Base-by-base conservation (phyloP, 2,888 invertebrate species). In the Desoria tigrina region DNA sequence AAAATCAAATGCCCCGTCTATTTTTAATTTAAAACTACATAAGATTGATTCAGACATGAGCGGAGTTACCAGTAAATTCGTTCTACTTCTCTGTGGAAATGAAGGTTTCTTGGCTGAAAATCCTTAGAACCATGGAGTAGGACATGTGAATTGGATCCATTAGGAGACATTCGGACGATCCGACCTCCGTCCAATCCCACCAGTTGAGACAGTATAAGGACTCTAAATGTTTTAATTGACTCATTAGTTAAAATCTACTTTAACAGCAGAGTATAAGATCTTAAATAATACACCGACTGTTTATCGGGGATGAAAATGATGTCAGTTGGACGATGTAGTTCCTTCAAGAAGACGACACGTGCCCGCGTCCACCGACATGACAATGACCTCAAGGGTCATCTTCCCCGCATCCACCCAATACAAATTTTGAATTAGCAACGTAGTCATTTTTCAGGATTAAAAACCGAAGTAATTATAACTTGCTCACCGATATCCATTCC, bases 371-470 rank as follows among this genome's bases (percentile, higher is more conserved):
- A 88, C 54, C 81, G 81, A 53, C 90, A 76, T 0, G 86, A 89
- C 14, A n/a, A 87, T 78, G 2, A 86, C 85, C 78, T 90, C 90
- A 0, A 92, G 81, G 0, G 84, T 84, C 60, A 83, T 83, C 14
- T 84, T 83, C 0, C 84, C 84, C 0, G 83, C 81, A 78, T 92
- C 90, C 64, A 87, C 81, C 81, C 89, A 86, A 79, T 91, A 93
- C 0, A 93, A 79, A 72, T 87, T 87, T 67, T 90, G 87, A n/a
- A n/a, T n/a, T n/a, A n/a, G n/a, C n/a, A n/a, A n/a, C n/a, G n/a
- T n/a, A n/a, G n/a, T n/a, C n/a, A n/a, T n/a, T n/a, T n/a, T n/a
- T n/a, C n/a, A n/a, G n/a, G n/a, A n/a, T n/a, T n/a, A n/a, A n/a
- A n/a, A n/a, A n/a, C n/a, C n/a, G n/a, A n/a, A n/a, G n/a, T n/a